Percentiles rank a stretch among this genome's conserved stretches.
Evolutionary conservation across 2,888 invertebrate species (phyloP).

Genomic region (Dioctria rufipes): DNA sequence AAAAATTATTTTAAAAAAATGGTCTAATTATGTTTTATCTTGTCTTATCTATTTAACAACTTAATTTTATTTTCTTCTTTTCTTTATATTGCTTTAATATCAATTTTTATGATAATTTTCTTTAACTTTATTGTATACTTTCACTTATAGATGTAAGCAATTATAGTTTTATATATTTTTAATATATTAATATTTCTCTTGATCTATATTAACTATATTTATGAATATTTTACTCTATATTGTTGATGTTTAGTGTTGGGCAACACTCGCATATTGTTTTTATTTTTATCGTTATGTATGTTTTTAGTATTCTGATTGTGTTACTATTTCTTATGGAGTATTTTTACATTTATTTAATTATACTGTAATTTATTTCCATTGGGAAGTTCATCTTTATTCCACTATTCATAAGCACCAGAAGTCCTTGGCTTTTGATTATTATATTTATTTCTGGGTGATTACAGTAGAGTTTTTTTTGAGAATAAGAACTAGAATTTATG

Average conservation of each 20-base stretch:
- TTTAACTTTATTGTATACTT: slow-evolving; percentile 12
- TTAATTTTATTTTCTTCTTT: neutral
- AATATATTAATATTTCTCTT: slow-evolving; percentile 14
- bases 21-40: no score
- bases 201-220: slow-evolving; percentile 25
- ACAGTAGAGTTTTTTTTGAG: no score
- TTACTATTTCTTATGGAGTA: slow-evolving; percentile 10
- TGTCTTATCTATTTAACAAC: no score
- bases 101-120: slow-evolving; percentile 25
- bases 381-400: slow-evolving; percentile 10
- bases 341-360: slow-evolving; percentile 8
- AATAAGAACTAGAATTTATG: no score
- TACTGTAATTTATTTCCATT: neutral
- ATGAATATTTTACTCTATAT: slow-evolving; percentile 45
- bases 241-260: slow-evolving; percentile 61
- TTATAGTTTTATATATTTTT: slow-evolving; percentile 18
- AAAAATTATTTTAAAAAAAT: no score
- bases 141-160: slow-evolving; percentile 19
- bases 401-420: no score
- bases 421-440: no score
- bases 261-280: slow-evolving; percentile 60
- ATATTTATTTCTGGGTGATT: no score
- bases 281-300: slow-evolving; percentile 40
- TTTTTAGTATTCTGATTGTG: slow-evolving; percentile 24
- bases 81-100: neutral